Conservation (phyloP, 1,140 invertebrate genomes). For the Samia ricini region DNA sequence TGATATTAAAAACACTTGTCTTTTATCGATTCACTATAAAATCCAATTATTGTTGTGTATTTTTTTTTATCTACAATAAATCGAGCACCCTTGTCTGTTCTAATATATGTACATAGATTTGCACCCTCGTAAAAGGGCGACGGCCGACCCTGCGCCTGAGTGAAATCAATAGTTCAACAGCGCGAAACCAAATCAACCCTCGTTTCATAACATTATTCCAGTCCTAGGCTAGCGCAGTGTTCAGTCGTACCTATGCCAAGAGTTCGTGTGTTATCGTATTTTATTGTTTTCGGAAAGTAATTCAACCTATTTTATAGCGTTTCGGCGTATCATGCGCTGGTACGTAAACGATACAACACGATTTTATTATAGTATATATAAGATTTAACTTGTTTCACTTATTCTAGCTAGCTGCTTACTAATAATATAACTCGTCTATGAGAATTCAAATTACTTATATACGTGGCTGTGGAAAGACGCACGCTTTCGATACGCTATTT, state of each 20-base stretch:
- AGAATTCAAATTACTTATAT: not conserved
- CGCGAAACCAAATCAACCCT: slow-evolving; percentile 35
- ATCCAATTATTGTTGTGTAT: not conserved
- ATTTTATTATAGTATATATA: slow-evolving; percentile 53
- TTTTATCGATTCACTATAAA: not conserved
- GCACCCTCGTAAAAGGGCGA: slow-evolving; percentile 39
- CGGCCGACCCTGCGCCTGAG: slow-evolving; percentile 63
- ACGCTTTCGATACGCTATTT: slow-evolving; percentile 8
- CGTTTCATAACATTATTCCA: slow-evolving; percentile 35
- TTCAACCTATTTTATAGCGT: slow-evolving; percentile 53
- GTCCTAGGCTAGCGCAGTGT: slow-evolving; percentile 22
- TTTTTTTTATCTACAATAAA: not conserved
- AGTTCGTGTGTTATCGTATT: slow-evolving; percentile 59
- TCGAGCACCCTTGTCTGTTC: slow-evolving; percentile 24
- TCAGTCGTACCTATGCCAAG: slow-evolving; percentile 32
- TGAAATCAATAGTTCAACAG: slow-evolving; percentile 61
- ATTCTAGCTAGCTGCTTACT: slow-evolving; percentile 28
- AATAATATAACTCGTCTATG: not conserved
- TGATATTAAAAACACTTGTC: not conserved
- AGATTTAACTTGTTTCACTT: slow-evolving; percentile 44
- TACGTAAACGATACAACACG: slow-evolving; percentile 35
- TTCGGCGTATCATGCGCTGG: slow-evolving; percentile 63
- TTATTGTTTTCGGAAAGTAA: slow-evolving; percentile 71
- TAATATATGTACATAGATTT: slow-evolving; percentile 29
- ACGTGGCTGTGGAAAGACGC: slow-evolving; percentile 6